These are phyloP conservation scores for Bufotes viridis DNA, from an alignment of 2,797 vertebrate species.

Conservation along the genomic window DNA sequence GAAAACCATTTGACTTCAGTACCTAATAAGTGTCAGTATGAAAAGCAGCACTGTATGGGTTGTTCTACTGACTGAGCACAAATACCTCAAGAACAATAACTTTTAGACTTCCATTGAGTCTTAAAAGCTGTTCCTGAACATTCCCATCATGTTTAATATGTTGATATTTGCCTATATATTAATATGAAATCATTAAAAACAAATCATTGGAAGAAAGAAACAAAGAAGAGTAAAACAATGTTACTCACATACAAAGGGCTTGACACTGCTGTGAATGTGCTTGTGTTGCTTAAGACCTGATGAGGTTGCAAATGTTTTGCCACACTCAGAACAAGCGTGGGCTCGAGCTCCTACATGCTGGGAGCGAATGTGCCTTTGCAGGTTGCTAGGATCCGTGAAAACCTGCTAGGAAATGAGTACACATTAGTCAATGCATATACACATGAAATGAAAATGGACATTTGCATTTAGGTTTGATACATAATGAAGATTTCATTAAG, in stretches of 20 bases:
- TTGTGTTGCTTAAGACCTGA: conserved; percentile 99
- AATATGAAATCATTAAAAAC: not conserved
- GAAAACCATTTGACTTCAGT: not conserved
- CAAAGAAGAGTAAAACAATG: conserved; percentile 1
- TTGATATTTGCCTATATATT: conserved; percentile 3
- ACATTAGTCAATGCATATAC: conserved; percentile 76
- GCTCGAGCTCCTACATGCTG: conserved; percentile 98
- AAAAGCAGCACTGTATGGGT: not conserved
- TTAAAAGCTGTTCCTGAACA: conserved; percentile 17
- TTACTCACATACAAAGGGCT: conserved; percentile 99
- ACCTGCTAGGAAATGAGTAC: conserved; percentile 97
- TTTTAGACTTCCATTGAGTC: conserved; percentile 20
- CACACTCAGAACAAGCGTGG: conserved; percentile 97
- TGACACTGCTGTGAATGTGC: conserved; percentile 99
- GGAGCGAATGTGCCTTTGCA: conserved; percentile 99
- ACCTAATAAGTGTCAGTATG: not conserved
- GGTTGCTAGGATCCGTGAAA: conserved; percentile 99
- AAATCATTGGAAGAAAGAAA: not conserved
- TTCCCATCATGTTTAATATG: conserved; percentile 45
- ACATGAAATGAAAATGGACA: not conserved
- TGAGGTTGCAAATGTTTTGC: conserved; percentile 99
- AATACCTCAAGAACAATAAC: conserved; percentile 44
- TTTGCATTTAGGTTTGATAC: not conserved
- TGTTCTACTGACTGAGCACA: conserved; percentile 7
- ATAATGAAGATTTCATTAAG: not conserved